phyloP scores from a whole-genome alignment of 1,140 invertebrate species.

The Daktulosphaira vitifoliae region DNA sequence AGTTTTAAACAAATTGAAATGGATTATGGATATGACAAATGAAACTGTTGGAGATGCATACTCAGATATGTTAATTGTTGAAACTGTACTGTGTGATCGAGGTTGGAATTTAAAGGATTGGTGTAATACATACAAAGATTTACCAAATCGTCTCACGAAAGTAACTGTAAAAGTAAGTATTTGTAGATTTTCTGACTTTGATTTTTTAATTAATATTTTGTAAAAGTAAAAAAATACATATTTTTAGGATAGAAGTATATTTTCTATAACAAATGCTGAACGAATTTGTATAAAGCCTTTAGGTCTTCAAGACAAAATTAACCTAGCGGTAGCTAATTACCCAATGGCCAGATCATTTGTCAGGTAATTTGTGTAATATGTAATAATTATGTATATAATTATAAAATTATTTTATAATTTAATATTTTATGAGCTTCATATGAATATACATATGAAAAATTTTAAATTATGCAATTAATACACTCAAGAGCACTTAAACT shows the following conservation, averaged over 20 bases:
- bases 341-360: conserved; percentile 75
- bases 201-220: background rate
- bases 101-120: conserved; percentile 73
- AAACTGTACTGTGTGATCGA: conserved; percentile 73
- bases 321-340: conserved; percentile 61
- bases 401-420: too few species aligned
- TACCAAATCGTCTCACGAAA: conserved; percentile 83
- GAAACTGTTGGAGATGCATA: conserved; percentile 96
- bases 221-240: background rate
- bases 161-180: conserved; percentile 55
- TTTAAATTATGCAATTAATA: too few species aligned
- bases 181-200: background rate
- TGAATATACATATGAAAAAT: too few species aligned
- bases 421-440: too few species aligned
- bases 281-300: conserved; percentile 64
- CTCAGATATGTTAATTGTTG: conserved; percentile 89
- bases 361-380: conserved; percentile 46
- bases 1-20: conserved; percentile 47
- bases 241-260: conserved; percentile 64
- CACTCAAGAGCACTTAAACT: too few species aligned
- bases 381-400: too few species aligned
- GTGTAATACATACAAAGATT: conserved; percentile 70
- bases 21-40: conserved; percentile 79
- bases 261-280: conserved; percentile 81
- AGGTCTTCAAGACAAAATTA: conserved; percentile 74